Evolutionary conservation across 2,888 invertebrate genomes (phyloP).

Genomic region (Bunonema sp.): DNA sequence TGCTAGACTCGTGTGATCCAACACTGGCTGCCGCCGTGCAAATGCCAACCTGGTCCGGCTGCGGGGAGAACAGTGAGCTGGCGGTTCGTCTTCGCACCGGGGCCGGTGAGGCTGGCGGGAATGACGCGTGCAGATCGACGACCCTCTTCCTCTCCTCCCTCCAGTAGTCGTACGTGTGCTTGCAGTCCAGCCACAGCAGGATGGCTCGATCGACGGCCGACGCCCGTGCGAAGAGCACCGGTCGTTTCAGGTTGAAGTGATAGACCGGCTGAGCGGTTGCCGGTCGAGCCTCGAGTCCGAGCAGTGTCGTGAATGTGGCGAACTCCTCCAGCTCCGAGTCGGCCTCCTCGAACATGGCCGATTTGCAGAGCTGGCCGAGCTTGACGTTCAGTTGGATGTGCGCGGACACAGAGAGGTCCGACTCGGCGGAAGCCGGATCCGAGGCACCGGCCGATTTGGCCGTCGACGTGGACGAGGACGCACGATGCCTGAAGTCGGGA

Average conservation of each 20-base stretch:
- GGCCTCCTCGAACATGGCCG: conserved; percentile 87
- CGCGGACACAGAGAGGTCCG: no score
- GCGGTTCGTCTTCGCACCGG: no score
- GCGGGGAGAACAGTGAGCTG: conserved; percentile 7
- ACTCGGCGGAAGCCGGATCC: no score
- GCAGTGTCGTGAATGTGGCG: conserved; percentile 81
- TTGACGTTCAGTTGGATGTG: conserved; percentile 83
- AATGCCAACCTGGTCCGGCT: conserved; percentile 3
- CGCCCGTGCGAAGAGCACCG: conserved; percentile 85
- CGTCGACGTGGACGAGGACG: no score
- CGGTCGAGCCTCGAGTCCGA: conserved; percentile 8
- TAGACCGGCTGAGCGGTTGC: conserved; percentile 3
- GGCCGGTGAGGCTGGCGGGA: no score
- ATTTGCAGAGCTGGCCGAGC: conserved; percentile 73
- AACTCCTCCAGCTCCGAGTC: conserved; percentile 92
- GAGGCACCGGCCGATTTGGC: no score
- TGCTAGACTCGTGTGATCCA: no score
- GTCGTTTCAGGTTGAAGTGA: conserved; percentile 69
- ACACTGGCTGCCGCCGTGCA: no score
- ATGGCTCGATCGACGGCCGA: conserved; percentile 83
- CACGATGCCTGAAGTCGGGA: no score
- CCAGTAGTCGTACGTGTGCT: conserved; percentile 98
- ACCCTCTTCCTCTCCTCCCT: conserved; percentile 64
- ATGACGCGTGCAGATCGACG: no score
- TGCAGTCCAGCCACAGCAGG: conserved; percentile 94